These are phyloP conservation scores for Aplochiton taeniatus DNA, from an alignment of 2,797 vertebrate genomes.

Conservation along the genomic window DNA sequence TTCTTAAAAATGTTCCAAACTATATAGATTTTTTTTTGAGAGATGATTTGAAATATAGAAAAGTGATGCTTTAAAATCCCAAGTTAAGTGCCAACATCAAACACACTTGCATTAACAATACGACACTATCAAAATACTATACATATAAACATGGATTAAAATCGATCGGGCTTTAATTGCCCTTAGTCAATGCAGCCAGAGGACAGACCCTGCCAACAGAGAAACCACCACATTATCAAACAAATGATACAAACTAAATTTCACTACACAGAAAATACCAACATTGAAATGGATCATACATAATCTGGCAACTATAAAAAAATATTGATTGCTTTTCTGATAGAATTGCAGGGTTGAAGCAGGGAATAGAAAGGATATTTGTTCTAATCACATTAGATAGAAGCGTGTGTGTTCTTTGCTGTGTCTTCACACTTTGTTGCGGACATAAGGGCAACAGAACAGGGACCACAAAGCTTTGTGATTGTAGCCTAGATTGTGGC, in stretches of 20 bases:
- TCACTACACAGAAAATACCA: constrained; percentile 19
- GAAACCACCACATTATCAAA: constrained; percentile 44
- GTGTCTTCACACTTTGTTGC: too few relatives aligned
- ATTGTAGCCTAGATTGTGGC: constrained; percentile 7
- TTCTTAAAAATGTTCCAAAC: constrained; percentile 39
- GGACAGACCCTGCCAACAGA: constrained; percentile 24
- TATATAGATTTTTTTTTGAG: constrained; percentile 48
- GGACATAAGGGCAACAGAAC: too few relatives aligned
- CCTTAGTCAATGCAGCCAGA: constrained; percentile 18
- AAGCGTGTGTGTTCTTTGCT: too few relatives aligned
- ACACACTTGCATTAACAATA: constrained; percentile 66
- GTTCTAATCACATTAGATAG: too few relatives aligned
- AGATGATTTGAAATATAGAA: constrained; percentile 54
- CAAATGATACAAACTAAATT: constrained; percentile 31
- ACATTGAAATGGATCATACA: constrained; percentile 34
- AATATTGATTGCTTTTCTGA: constrained; percentile 63
- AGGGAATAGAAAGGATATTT: constrained; percentile 27
- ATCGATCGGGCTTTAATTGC: constrained; percentile 61
- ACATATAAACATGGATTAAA: constrained; percentile 58
- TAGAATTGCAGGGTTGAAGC: constrained; percentile 51
- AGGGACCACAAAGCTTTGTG: neutral
- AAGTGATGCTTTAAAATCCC: constrained; percentile 58
- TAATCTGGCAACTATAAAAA: constrained; percentile 57
- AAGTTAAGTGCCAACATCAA: constrained; percentile 60
- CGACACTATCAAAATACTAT: constrained; percentile 64